Percentiles rank a stretch among this genome's conserved stretches.
Conservation (phyloP, 2,113 vertebrate genomes). For the Acanthisitta chloris region DNA sequence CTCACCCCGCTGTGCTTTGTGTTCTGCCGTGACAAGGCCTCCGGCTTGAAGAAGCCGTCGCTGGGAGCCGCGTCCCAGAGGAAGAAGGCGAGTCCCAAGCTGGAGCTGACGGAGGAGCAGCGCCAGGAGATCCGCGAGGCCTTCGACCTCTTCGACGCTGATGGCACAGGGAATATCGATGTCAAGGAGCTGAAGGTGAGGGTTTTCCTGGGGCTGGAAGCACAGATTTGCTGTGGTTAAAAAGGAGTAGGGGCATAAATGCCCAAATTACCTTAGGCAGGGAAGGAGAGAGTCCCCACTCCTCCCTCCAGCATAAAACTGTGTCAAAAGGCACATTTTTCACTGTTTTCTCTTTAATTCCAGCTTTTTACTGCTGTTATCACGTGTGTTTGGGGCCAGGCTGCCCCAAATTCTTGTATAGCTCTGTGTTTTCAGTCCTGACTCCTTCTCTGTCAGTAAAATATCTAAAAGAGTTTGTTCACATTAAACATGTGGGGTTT, state of each 20-base stretch:
- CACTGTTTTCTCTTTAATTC: background rate
- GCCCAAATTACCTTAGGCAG: background rate
- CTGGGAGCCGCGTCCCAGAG: slow-evolving; percentile 74
- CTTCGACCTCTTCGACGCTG: slow-evolving; percentile 90
- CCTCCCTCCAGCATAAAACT: background rate
- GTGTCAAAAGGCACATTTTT: background rate
- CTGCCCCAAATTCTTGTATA: background rate
- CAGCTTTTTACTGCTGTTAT: background rate
- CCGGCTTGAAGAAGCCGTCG: slow-evolving; percentile 77
- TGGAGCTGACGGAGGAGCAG: slow-evolving; percentile 87
- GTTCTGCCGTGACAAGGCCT: slow-evolving; percentile 67
- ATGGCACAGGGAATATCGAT: slow-evolving; percentile 85
- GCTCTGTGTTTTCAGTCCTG: background rate
- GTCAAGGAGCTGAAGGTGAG: slow-evolving; percentile 89
- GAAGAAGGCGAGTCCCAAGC: slow-evolving; percentile 79
- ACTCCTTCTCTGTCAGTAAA: background rate
- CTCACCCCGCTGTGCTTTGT: too few relatives aligned
- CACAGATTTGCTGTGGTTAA: rapidly evolving
- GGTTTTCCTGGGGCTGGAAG: background rate
- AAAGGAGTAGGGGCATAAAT: background rate
- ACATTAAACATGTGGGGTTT: background rate
- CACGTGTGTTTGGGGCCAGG: background rate
- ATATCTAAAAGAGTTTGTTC: background rate
- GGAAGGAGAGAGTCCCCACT: too few relatives aligned
- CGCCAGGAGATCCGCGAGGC: slow-evolving; percentile 90